Evolutionary conservation across 1,140 invertebrate species (phyloP), one percentile per base, ranked within the genome.

Genomic region (Chionoecetes opilio): DNA sequence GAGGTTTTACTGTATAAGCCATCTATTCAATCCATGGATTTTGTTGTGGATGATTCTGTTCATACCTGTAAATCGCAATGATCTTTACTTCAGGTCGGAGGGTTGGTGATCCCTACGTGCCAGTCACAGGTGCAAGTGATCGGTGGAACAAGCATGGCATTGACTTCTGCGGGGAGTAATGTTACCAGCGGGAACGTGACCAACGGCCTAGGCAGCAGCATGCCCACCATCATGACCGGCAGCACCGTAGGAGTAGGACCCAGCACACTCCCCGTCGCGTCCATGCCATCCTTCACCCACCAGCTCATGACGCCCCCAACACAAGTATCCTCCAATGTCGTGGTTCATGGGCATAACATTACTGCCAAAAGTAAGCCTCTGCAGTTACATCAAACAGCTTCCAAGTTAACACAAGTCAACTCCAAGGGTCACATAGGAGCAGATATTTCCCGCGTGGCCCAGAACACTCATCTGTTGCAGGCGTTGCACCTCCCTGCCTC

Each of bases 381-480:
- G 31, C 94, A 95, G 87, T 63, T 95, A 82, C 94, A 93, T 37
- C 94, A 95, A 38, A 87, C 91, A 63, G 85, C 63, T 41, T 87
- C 94, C 21, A 95, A 93, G 37, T 46, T 95, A 37, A 95, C 94
- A 26, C 94, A 95, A 35, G 82, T 92, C 37, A 63, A 84, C n/a
- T 46, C 82, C 32, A 95, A 95, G 87, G 93, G 75, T 46, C 91
- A 82, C n/a, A 93, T 87, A 35, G 86, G 91, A 29, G 92, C 53
- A 29, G 94, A 95, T 82, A 95, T 95, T 63, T 95, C 91, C 34
- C 37, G 82, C 85, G 94, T 95, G 38, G 94, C 94, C 29, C 94
- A 95, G 41, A 95, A 95, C 75, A 95, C 94, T 38, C 94, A 95
- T 53, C 86, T 95, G 63, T 84, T 95, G 29, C 94, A 95, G 92